Evolutionary conservation across 1,140 invertebrate species (phyloP).

Genomic region (Atta cephalotes): DNA sequence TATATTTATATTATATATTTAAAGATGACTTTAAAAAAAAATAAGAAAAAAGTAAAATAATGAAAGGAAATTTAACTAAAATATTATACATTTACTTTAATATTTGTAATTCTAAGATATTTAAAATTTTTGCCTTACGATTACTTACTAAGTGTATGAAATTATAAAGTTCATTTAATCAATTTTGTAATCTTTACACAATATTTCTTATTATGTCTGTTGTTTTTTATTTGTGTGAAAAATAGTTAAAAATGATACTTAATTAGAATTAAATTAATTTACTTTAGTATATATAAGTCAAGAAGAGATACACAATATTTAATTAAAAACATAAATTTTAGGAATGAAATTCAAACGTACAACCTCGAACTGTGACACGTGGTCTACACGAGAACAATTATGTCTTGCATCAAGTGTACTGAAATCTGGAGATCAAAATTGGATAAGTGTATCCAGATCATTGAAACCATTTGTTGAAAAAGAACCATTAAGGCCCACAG

Average conservation of each 20-base stretch:
- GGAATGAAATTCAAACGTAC: slow-evolving; percentile 89
- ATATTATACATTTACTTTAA: background rate
- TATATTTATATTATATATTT: background rate
- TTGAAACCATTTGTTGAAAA: slow-evolving; percentile 91
- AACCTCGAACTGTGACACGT: slow-evolving; percentile 90
- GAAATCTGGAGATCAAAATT: slow-evolving; percentile 96
- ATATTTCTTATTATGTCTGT: background rate
- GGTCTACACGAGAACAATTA: slow-evolving; percentile 94
- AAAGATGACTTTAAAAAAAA: background rate
- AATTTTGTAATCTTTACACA: background rate
- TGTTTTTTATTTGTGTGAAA: background rate
- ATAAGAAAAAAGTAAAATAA: background rate
- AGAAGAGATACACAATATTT: background rate
- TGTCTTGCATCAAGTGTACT: slow-evolving; percentile 95
- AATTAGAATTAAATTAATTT: slow-evolving; percentile 53
- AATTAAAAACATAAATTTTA: slow-evolving; percentile 69
- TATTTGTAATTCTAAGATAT: background rate
- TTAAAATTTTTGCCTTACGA: background rate
- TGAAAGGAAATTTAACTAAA: background rate
- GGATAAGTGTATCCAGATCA: slow-evolving; percentile 95
- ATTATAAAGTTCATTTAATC: background rate
- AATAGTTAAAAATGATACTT: background rate
- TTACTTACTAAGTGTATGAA: background rate
- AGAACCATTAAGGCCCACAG: slow-evolving; percentile 89
- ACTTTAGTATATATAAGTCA: background rate